These are phyloP conservation scores for Uromys caudimaculatus DNA, from an alignment of 2,797 vertebrate species.

Conservation along the genomic window DNA sequence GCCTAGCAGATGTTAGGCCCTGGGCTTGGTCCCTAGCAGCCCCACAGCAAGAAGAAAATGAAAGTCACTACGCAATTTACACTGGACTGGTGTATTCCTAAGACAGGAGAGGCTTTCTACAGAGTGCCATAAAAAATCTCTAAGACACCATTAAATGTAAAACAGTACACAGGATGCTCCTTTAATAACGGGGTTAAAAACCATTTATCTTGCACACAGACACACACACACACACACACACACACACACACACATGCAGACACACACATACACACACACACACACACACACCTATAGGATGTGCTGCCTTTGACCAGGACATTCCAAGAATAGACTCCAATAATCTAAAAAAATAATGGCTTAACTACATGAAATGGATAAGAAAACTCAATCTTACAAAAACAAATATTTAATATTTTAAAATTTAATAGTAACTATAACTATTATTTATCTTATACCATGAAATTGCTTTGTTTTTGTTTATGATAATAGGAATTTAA, in stretches of 20 bases:
- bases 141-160: background rate
- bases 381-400: background rate
- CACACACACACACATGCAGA: background rate
- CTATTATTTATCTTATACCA: background rate
- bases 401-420: conserved; percentile 48
- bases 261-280: background rate
- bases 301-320: conserved; percentile 31
- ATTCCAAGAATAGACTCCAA: background rate
- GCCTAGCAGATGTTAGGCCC: too few relatives aligned
- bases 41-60: background rate
- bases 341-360: background rate
- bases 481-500: background rate
- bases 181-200: background rate
- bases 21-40: background rate
- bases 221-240: background rate
- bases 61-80: background rate
- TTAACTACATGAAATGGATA: background rate
- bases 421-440: conserved; percentile 17
- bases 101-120: background rate
- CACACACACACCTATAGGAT: background rate
- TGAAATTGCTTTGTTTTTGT: background rate
- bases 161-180: background rate
- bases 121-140: background rate
- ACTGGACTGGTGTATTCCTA: background rate
- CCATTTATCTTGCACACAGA: background rate